phyloP scores from a whole-genome alignment of 2,113 vertebrate genomes.

The Vidua macroura region DNA sequence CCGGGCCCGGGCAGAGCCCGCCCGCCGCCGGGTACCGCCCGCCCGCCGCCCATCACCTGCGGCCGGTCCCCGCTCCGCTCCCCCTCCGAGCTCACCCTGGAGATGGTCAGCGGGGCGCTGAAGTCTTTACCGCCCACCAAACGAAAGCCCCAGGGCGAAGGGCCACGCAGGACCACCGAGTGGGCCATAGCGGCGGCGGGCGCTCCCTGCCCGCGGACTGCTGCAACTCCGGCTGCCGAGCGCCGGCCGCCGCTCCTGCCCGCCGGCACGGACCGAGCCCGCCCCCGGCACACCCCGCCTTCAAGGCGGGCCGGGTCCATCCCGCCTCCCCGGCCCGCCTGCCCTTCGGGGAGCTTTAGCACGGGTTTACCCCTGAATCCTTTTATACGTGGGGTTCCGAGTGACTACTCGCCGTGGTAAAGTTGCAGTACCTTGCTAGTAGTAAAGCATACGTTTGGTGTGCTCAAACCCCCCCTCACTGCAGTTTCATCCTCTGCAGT shows the following conservation, averaged over 20 bases:
- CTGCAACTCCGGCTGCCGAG: neutral
- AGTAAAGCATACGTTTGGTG: neutral
- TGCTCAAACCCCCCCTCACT: neutral
- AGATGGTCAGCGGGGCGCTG: constrained; percentile 91
- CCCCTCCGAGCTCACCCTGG: constrained; percentile 81
- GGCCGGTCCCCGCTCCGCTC: neutral
- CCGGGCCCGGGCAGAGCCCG: too few species aligned
- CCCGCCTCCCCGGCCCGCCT: neutral
- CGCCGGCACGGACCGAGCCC: neutral
- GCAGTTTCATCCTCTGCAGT: neutral
- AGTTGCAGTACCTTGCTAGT: neutral
- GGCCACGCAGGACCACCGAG: constrained; percentile 86
- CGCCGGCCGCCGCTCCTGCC: neutral
- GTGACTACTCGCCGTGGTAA: rapidly evolving
- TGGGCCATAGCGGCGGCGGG: constrained; percentile 76
- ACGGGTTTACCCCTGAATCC: rapidly evolving
- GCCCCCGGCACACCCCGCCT: neutral
- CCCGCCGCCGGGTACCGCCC: neutral
- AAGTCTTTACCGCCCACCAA: constrained; percentile 94
- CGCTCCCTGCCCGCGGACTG: neutral
- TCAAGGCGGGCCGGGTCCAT: neutral
- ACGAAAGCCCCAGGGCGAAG: constrained; percentile 95
- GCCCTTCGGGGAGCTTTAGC: rapidly evolving
- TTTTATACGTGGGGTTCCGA: rapidly evolving
- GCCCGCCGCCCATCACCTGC: neutral